These are phyloP conservation scores for Seira musarum DNA, from an alignment of 2,888 invertebrate species.

Conservation along the genomic window DNA sequence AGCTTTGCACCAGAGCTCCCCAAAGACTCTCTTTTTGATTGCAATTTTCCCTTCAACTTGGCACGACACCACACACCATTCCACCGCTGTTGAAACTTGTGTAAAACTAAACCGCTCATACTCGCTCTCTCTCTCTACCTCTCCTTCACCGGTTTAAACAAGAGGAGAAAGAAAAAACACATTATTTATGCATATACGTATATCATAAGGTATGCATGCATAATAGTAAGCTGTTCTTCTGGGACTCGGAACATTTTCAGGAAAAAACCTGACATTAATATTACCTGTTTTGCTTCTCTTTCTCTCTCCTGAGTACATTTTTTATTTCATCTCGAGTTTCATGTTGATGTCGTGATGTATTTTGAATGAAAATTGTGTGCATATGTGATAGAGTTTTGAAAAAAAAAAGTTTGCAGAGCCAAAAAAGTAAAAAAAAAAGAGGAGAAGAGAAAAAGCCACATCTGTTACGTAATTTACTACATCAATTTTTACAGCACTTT, in stretches of 20 bases:
- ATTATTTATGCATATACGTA: constrained; percentile 32
- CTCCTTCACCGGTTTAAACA: constrained; percentile 42
- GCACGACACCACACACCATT: constrained; percentile 36
- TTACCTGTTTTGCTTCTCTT: constrained; percentile 35
- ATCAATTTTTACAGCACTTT: constrained; percentile 60
- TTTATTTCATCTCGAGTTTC: constrained; percentile 34
- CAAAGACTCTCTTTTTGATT: constrained; percentile 47
- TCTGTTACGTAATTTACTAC: constrained; percentile 60
- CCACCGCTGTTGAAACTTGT: not conserved
- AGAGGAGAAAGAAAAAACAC: no score
- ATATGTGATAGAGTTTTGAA: constrained; percentile 29
- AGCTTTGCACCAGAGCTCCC: no score
- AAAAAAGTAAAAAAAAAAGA: constrained; percentile 40
- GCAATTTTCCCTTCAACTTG: constrained; percentile 56
- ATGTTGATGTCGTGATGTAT: constrained; percentile 13
- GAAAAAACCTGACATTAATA: constrained; percentile 26
- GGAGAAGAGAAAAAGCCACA: constrained; percentile 52
- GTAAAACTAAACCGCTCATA: constrained; percentile 14
- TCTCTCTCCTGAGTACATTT: not conserved
- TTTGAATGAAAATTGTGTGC: constrained; percentile 36
- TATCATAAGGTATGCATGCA: constrained; percentile 6
- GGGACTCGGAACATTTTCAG: no score
- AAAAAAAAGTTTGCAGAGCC: constrained; percentile 18
- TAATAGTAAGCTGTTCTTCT: no score
- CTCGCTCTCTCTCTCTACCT: constrained; percentile 30